phyloP scores from a whole-genome alignment of 1,140 invertebrate genomes.

The Planococcus citri region DNA sequence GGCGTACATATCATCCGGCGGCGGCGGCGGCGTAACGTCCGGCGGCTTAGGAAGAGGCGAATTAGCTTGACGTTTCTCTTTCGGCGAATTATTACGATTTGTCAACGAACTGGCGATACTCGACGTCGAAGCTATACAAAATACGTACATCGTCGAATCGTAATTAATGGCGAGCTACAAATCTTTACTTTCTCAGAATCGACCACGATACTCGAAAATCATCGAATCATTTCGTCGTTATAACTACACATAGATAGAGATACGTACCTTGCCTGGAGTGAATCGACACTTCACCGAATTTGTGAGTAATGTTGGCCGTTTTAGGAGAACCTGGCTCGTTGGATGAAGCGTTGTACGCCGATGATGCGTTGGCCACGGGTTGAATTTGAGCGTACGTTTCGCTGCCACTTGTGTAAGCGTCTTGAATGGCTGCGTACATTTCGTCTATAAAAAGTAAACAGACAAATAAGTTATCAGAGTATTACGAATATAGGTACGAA shows the following conservation, averaged over 20 bases:
- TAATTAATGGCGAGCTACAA: not conserved
- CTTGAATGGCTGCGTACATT: conserved; percentile 79
- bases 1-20: conserved; percentile 75
- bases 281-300: conserved; percentile 38
- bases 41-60: conserved; percentile 66
- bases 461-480: too few species aligned
- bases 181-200: too few species aligned
- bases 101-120: conserved; percentile 57
- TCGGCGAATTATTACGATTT: conserved; percentile 57
- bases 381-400: conserved; percentile 80
- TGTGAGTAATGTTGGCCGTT: conserved; percentile 44
- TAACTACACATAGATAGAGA: conserved; percentile 35
- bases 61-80: conserved; percentile 75
- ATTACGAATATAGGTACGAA: too few species aligned
- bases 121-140: conserved; percentile 58
- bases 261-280: conserved; percentile 44
- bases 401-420: conserved; percentile 68
- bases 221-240: too few species aligned
- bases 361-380: conserved; percentile 33
- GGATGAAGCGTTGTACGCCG: conserved; percentile 34
- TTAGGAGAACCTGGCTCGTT: conserved; percentile 40
- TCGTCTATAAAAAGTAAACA: conserved; percentile 48
- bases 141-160: conserved; percentile 40
- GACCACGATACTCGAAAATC: too few species aligned
- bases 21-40: conserved; percentile 36